Evolutionary conservation across 2,888 invertebrate genomes (phyloP).

Genomic region (Eupithecia dodoneata): DNA sequence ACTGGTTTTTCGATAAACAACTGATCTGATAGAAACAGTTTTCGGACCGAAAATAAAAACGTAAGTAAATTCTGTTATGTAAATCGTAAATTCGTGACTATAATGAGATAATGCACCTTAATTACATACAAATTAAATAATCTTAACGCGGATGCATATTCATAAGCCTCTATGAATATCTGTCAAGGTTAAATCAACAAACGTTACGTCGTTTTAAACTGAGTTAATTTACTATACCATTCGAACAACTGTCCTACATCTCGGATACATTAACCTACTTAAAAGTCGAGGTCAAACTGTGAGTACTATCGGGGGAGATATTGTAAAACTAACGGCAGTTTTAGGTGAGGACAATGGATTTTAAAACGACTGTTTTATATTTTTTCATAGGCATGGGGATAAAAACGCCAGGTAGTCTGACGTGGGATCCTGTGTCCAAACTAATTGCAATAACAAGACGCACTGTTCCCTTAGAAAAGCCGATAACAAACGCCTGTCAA

Average conservation of each 20-base stretch:
- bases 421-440: slow-evolving; percentile 24
- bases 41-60: not conserved
- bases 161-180: slow-evolving; percentile 56
- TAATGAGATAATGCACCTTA: slow-evolving; percentile 21
- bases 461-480: slow-evolving; percentile 23
- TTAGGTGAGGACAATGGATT: slow-evolving; percentile 21
- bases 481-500: slow-evolving; percentile 12
- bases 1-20: slow-evolving; percentile 12
- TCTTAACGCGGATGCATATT: slow-evolving; percentile 55
- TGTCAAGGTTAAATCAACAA: slow-evolving; percentile 64
- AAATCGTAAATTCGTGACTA: slow-evolving; percentile 8
- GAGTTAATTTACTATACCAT: slow-evolving; percentile 60
- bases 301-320: slow-evolving; percentile 63
- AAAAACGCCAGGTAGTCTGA: slow-evolving; percentile 27
- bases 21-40: not conserved
- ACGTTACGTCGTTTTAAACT: slow-evolving; percentile 48
- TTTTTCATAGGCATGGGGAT: slow-evolving; percentile 12
- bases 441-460: slow-evolving; percentile 28
- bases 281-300: slow-evolving; percentile 64
- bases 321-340: slow-evolving; percentile 35
- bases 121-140: slow-evolving; percentile 32
- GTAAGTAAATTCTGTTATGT: not conserved
- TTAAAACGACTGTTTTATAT: slow-evolving; percentile 20
- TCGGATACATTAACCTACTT: slow-evolving; percentile 77
- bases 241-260: slow-evolving; percentile 71